phyloP scores from a whole-genome alignment of 35 echinoderm and acorn worm genomes.

The Amphiura filiformis region DNA sequence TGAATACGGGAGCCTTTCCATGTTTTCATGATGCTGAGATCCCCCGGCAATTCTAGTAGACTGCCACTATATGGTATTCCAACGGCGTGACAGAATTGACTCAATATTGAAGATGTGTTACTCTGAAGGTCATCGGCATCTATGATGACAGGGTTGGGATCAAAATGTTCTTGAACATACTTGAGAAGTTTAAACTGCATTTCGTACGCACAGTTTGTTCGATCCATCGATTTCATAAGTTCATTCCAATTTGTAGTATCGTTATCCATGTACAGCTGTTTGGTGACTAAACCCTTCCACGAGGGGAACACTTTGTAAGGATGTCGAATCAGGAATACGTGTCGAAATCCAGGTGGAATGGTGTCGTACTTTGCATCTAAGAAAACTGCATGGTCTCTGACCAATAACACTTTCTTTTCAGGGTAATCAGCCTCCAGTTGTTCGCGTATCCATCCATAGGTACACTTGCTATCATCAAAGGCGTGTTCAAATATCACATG shows the following conservation, averaged over 20 bases:
- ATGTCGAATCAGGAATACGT: neutral
- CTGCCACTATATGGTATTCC: slow-evolving; percentile 15
- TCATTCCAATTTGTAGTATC: neutral
- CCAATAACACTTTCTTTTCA: neutral
- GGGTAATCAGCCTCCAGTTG: neutral
- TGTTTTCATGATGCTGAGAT: neutral
- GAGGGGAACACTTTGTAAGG: neutral
- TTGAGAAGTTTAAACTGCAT: slow-evolving; percentile 2
- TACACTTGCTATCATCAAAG: neutral
- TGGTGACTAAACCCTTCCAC: too few relatives aligned
- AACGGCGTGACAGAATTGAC: slow-evolving; percentile 6
- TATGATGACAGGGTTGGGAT: slow-evolving; percentile 12
- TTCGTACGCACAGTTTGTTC: neutral
- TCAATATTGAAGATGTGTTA: slow-evolving; percentile 27
- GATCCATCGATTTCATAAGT: neutral
- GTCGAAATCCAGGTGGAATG: neutral
- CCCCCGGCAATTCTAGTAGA: slow-evolving; percentile 24
- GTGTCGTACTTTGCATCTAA: neutral
- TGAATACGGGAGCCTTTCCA: slow-evolving; percentile 13
- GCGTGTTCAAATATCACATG: neutral
- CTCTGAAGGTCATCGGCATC: slow-evolving; percentile 39
- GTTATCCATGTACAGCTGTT: neutral
- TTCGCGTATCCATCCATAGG: neutral
- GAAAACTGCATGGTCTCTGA: neutral
- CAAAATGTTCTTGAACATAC: neutral